A percentile compares a stretch with the other conserved stretches of the same genome.
These are phyloP conservation scores for Eupithecia centaureata DNA, from an alignment of 2,888 invertebrate genomes.

Conservation along the genomic window DNA sequence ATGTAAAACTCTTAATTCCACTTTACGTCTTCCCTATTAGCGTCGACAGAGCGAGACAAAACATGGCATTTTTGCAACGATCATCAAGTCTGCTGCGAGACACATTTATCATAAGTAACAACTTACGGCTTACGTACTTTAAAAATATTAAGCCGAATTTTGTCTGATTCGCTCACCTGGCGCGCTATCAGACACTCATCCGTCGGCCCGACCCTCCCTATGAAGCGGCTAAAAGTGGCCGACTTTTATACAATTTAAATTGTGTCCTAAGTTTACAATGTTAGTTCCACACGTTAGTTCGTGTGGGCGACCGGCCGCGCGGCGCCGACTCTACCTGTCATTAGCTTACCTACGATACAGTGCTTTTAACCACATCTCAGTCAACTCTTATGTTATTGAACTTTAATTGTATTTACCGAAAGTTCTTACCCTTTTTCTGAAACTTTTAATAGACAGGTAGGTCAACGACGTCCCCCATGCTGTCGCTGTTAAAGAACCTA, in stretches of 20 bases:
- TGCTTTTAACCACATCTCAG: not conserved
- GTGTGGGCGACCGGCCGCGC: not conserved
- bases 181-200: constrained; percentile 47
- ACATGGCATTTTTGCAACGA: constrained; percentile 36
- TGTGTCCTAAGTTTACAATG: constrained; percentile 40
- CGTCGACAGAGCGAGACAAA: constrained; percentile 45
- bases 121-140: constrained; percentile 40
- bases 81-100: constrained; percentile 32
- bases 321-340: not conserved
- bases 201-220: constrained; percentile 51
- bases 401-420: not conserved
- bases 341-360: not conserved
- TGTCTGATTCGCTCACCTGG: constrained; percentile 45
- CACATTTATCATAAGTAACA: constrained; percentile 36
- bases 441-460: not conserved
- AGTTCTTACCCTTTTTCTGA: not conserved
- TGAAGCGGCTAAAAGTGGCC: constrained; percentile 49
- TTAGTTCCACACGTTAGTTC: constrained; percentile 13
- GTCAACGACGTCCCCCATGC: constrained; percentile 17
- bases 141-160: constrained; percentile 46
- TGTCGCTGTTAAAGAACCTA: constrained; percentile 18
- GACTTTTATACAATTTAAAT: constrained; percentile 32
- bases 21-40: constrained; percentile 39
- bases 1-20: constrained; percentile 40
- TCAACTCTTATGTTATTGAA: not conserved